Base-by-base conservation (phyloP, 2,888 invertebrate genomes). In the Nowickia ferox region DNA sequence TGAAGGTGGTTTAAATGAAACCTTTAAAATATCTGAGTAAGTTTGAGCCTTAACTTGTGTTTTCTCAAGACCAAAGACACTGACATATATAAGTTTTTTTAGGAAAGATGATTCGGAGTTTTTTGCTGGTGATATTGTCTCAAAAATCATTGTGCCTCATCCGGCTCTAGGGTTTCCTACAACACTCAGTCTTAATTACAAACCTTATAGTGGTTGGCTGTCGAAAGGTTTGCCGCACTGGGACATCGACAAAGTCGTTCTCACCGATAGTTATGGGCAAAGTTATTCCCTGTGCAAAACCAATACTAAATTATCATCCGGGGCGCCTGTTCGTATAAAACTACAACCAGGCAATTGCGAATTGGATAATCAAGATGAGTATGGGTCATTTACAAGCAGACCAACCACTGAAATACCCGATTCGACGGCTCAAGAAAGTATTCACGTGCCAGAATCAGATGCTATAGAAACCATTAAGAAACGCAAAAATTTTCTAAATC, bases 171-270 rank as follows among this genome's bases (percentile, higher is more conserved):
- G 96, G 17, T 96, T 96, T 88, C 95, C 96, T 17, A 94, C 95
- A 72, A 95, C 95, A 42, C 94, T 96, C 1, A 95, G 96, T 90
- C 94, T 98, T 22, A 95, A 96, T 88, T 98, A 98, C 93, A 96
- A 96, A 9, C 97, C 97, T 0, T 98, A 98, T 93, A 96, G 96
- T 87, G 98, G 98, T 15, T 98, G 98, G 98, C 94, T 98, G 79
- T 96, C 96, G 44, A 97, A 96, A 22, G 97, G 97, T 1, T 94
- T 97, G 78, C 95, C 96, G 51, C 94, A 95, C 79, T 96, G 98
- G 95, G 95, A 95, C 88, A 94, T 98, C 84, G 96, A 97, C 92
- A 97, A 97, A 92, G 94, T 98, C 30, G 95, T 96, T 74, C 94
- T 98, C 19, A 96, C 96, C 61, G 97, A 97, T 91, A 97, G 97